Evolutionary conservation across 2,113 vertebrate species (phyloP).

Genomic region (Coreoperca whiteheadi): DNA sequence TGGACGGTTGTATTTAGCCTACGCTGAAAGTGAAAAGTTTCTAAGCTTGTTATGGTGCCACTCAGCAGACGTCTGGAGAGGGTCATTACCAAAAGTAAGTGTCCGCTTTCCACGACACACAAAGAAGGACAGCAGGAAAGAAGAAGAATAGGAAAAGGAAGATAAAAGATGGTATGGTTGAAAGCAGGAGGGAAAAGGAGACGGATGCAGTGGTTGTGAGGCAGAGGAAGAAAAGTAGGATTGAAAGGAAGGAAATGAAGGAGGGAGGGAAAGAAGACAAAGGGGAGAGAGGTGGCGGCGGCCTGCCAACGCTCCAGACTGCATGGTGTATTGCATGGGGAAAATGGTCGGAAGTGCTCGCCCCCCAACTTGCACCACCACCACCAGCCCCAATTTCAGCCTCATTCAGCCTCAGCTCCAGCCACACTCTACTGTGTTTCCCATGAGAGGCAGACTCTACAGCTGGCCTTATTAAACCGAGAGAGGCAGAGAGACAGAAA

Average conservation of each 20-base stretch:
- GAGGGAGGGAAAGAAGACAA: conserved; percentile 56
- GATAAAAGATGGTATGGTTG: conserved; percentile 32
- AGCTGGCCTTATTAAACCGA: conserved; percentile 83
- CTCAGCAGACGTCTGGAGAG: conserved; percentile 67
- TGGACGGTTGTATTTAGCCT: conserved; percentile 42
- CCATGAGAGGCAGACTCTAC: conserved; percentile 80
- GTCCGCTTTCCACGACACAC: conserved; percentile 52
- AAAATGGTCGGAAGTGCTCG: conserved; percentile 79
- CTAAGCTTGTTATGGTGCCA: conserved; percentile 64
- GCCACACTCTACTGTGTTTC: conserved; percentile 81
- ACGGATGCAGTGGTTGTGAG: conserved; percentile 22
- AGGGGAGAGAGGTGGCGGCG: conserved; percentile 64
- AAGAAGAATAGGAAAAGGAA: conserved; percentile 54
- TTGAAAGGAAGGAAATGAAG: conserved; percentile 66
- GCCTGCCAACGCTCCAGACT: conserved; percentile 74
- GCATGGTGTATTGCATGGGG: conserved; percentile 68
- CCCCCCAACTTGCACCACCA: conserved; percentile 68
- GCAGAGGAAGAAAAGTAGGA: conserved; percentile 61
- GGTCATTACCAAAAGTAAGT: conserved; percentile 59
- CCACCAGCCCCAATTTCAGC: conserved; percentile 71
- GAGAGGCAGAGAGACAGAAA: conserved; percentile 78
- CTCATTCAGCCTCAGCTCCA: conserved; percentile 76
- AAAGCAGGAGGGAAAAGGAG: conserved; percentile 41
- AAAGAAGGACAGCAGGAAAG: conserved; percentile 45
- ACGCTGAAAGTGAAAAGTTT: conserved; percentile 43